Conservation (phyloP, 30 jellyfish, hydroid and myxozoan genomes). For the Calvadosia cruxmelitensis region DNA sequence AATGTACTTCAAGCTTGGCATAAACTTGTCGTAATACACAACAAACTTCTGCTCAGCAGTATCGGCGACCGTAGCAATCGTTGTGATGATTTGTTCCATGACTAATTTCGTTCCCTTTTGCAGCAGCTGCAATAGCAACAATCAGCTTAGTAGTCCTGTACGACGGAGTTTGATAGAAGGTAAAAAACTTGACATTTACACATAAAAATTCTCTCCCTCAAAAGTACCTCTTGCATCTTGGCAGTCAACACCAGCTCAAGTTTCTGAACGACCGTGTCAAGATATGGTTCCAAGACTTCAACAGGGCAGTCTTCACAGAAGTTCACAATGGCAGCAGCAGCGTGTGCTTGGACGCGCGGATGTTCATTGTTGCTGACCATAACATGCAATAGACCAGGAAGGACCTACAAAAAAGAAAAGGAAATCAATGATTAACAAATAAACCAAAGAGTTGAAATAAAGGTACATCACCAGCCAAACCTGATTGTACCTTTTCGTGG, state of each 20-base stretch:
- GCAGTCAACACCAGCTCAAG: conserved; percentile 73
- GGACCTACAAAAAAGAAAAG: conserved; percentile 14
- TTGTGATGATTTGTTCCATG: conserved; percentile 82
- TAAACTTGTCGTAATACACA: conserved; percentile 72
- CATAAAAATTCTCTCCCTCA: background rate
- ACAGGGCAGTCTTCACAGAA: conserved; percentile 98
- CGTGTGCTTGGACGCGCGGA: conserved; percentile 99
- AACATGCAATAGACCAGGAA: conserved; percentile 63
- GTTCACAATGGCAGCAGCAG: conserved; percentile 98
- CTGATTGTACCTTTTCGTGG: conserved; percentile 84
- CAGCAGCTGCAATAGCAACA: conserved; percentile 21
- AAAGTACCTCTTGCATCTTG: conserved; percentile 61
- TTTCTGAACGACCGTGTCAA: conserved; percentile 79
- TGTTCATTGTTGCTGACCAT: conserved; percentile 58
- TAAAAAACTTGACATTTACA: background rate
- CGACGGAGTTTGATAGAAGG: background rate
- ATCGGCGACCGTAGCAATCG: conserved; percentile 98
- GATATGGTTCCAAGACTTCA: conserved; percentile 80
- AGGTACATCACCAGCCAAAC: too few relatives aligned
- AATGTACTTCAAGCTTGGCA: conserved; percentile 88
- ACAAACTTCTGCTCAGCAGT: conserved; percentile 94
- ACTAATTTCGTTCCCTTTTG: conserved; percentile 79
- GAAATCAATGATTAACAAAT: background rate
- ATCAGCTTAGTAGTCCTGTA: background rate
- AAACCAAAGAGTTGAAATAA: background rate